These are phyloP conservation scores for Dasysyrphus albostriatus DNA, from an alignment of 2,888 invertebrate species.

Conservation along the genomic window DNA sequence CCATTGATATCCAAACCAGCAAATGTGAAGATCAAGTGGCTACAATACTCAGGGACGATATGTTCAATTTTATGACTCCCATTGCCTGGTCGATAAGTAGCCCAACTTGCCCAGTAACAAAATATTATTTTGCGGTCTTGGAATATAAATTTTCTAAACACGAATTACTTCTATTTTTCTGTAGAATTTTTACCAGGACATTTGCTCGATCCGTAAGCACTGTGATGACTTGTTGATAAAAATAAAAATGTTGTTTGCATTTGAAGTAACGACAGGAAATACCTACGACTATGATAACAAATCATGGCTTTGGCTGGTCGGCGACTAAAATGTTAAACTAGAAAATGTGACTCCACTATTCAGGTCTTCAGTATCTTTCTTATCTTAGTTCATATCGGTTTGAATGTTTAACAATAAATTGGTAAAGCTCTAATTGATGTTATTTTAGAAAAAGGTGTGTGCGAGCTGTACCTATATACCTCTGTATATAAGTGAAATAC, in stretches of 20 bases:
- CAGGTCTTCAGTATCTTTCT: conserved; percentile 11
- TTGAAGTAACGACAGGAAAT: neutral
- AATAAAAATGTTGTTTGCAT: neutral
- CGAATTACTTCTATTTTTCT: neutral
- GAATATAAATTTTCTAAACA: neutral
- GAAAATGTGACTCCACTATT: neutral
- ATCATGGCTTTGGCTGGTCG: neutral
- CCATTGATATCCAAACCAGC: conserved; percentile 84
- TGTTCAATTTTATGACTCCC: conserved; percentile 83
- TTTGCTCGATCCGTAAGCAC: neutral
- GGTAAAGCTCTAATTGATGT: neutral
- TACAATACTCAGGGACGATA: conserved; percentile 84
- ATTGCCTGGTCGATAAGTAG: conserved; percentile 82
- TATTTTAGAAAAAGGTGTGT: neutral
- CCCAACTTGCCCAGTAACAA: conserved; percentile 85
- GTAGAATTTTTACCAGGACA: neutral
- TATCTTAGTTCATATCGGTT: neutral
- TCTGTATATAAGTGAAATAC: neutral
- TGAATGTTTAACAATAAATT: neutral
- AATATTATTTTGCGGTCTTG: conserved; percentile 79
- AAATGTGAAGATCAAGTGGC: conserved; percentile 85
- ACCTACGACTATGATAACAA: neutral
- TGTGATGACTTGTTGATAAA: neutral
- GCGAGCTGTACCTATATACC: neutral
- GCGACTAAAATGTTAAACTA: neutral